Evolutionary conservation across 2,797 vertebrate species (phyloP), one percentile per base, ranked within the genome.

Genomic region (Xenopus petersii): DNA sequence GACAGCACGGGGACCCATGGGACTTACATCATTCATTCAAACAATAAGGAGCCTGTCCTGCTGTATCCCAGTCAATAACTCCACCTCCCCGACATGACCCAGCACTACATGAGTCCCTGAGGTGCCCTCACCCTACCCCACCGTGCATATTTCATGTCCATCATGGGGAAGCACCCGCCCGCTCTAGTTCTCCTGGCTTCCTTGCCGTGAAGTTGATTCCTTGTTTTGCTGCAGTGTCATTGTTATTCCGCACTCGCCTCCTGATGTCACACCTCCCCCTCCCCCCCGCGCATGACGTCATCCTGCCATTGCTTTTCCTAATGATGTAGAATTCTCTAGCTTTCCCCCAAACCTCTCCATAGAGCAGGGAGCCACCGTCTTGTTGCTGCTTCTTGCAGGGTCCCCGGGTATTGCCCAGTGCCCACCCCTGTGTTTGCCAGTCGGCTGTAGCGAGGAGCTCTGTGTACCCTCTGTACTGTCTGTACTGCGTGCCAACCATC

Each of bases 231-330:
- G 83, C 81, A 79, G 74, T 83, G 77, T 84, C 69, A 84, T 76
- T 83, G 84, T 82, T 85, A 91, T 71, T 91, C 88, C 74, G 73
- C 73, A 81, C 81, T 87, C 73, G 81, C 91, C 90, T 88, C 86
- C 63, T 73, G 79, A 67, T 56, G 79, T 71, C 75, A 80, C 74
- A 75, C 61, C 81, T 61, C 81, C 80, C 84, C 84, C 81, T 80
- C 84, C 85, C 89, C 93, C 92, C 94, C 94, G 93, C 95, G 79
- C 92, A 96, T 97, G 95, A 97, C 95, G 97, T 97, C 96, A 97
- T 93, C 93, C 90, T 91, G 94, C 92, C 91, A 91, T 91, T 91
- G 95, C 94, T 94, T 96, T 93, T 93, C 95, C 94, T 94, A 94
- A 95, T 97, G 94, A 95, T 94, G 93, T 89, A 92, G 93, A 93